Conservation (phyloP, 2,888 invertebrate genomes). For the Charanyca ferruginea region DNA sequence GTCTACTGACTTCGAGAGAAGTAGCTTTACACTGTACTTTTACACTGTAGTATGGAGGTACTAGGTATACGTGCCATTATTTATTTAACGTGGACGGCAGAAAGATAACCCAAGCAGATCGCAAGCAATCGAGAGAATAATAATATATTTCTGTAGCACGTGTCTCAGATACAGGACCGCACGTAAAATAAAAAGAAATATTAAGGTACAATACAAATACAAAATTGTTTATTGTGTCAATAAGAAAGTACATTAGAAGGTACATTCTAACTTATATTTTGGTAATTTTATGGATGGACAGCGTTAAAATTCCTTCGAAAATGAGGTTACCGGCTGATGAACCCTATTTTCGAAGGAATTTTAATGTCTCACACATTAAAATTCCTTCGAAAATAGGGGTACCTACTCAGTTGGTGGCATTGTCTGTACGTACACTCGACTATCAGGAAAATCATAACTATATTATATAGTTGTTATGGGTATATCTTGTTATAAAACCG, state of each 20-base stretch:
- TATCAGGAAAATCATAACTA: background rate
- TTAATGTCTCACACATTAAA: too few relatives aligned
- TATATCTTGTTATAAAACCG: constrained; percentile 12
- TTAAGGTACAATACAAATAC: background rate
- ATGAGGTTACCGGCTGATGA: too few relatives aligned
- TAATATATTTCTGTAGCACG: constrained; percentile 50
- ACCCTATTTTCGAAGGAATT: too few relatives aligned
- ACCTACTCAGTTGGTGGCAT: too few relatives aligned
- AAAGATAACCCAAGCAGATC: constrained; percentile 46
- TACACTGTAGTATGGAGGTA: constrained; percentile 10
- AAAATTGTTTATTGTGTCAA: too few relatives aligned
- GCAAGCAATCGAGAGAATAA: constrained; percentile 48
- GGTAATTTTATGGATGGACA: too few relatives aligned
- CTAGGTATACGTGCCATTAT: constrained; percentile 17
- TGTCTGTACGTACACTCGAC: too few relatives aligned
- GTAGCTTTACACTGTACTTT: too few relatives aligned
- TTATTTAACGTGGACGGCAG: constrained; percentile 45
- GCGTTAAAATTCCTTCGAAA: too few relatives aligned
- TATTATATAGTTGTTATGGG: background rate
- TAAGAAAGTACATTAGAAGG: too few relatives aligned
- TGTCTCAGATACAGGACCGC: constrained; percentile 29
- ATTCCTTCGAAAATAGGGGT: too few relatives aligned
- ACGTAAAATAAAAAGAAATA: constrained; percentile 19
- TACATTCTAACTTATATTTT: too few relatives aligned
- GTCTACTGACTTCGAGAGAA: constrained; percentile 1